A percentile compares a stretch with the other conserved stretches of the same genome.
phyloP scores from a whole-genome alignment of 2,113 vertebrate genomes.

The Mesitornis unicolor region DNA sequence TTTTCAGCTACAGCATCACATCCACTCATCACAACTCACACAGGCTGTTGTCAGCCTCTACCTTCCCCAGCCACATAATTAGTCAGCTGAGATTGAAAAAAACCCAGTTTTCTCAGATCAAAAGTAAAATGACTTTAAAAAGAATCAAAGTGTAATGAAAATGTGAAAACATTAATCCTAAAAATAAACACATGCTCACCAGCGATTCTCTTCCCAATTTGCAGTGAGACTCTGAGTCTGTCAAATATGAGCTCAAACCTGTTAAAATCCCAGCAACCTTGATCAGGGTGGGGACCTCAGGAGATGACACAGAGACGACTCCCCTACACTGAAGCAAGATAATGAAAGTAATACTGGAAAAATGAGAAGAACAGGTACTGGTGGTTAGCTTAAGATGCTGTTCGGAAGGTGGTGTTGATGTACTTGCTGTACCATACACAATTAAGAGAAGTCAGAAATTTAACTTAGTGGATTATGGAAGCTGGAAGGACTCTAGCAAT shows the following conservation, averaged over 20 bases:
- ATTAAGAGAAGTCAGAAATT: neutral
- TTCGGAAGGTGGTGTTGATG: neutral
- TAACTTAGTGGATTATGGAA: neutral
- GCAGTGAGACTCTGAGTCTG: neutral
- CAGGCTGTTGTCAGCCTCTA: neutral
- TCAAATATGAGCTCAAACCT: neutral
- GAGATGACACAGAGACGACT: neutral
- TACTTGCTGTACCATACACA: neutral
- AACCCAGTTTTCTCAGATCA: neutral
- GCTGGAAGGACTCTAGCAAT: neutral
- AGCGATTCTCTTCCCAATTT: neutral
- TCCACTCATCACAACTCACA: neutral
- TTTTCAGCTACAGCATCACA: neutral
- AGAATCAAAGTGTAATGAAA: neutral
- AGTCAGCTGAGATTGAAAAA: neutral
- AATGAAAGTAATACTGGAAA: neutral
- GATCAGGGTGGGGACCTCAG: neutral
- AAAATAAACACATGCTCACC: neutral
- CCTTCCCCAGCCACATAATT: neutral
- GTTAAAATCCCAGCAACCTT: neutral
- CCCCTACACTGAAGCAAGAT: neutral
- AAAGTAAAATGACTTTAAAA: neutral
- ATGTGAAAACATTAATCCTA: neutral
- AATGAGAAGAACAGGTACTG: neutral
- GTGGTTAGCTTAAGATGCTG: neutral